Evolutionary conservation across 2,797 vertebrate species (phyloP).

Genomic region (Alcedo quadribrachys): DNA sequence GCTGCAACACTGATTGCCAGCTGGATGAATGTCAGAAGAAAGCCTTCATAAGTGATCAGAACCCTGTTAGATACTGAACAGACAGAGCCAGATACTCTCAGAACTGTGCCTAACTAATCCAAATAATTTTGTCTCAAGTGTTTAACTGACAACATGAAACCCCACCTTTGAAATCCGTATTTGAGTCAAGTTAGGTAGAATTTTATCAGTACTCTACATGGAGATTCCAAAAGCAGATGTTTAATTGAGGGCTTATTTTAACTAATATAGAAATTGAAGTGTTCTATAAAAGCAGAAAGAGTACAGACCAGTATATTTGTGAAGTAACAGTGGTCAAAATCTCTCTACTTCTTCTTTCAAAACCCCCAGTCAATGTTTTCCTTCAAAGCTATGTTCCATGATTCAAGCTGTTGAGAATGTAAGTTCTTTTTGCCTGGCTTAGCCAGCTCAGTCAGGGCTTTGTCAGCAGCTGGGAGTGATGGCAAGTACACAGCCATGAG

Average conservation of each 20-base stretch:
- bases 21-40: background rate
- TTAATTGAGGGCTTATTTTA: background rate
- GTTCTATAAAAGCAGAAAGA: background rate
- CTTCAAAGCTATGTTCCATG: slow-evolving; percentile 18
- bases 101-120: background rate
- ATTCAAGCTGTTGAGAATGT: slow-evolving; percentile 43
- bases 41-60: background rate
- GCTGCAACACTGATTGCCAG: background rate
- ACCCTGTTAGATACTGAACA: background rate
- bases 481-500: background rate
- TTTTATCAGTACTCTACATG: background rate
- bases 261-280: background rate
- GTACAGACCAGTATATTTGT: background rate
- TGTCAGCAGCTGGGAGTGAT: slow-evolving; percentile 19
- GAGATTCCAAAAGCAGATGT: background rate
- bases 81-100: background rate
- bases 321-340: background rate
- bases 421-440: background rate
- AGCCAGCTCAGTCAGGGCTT: slow-evolving; percentile 24
- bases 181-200: background rate
- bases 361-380: slow-evolving; percentile 4
- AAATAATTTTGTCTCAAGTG: background rate
- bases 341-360: background rate
- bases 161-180: background rate
- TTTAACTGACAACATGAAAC: background rate